Percentiles rank a stretch among this genome's conserved stretches.
phyloP scores from a whole-genome alignment of 2,888 invertebrate genomes.

The Eupithecia pulchellata region DNA sequence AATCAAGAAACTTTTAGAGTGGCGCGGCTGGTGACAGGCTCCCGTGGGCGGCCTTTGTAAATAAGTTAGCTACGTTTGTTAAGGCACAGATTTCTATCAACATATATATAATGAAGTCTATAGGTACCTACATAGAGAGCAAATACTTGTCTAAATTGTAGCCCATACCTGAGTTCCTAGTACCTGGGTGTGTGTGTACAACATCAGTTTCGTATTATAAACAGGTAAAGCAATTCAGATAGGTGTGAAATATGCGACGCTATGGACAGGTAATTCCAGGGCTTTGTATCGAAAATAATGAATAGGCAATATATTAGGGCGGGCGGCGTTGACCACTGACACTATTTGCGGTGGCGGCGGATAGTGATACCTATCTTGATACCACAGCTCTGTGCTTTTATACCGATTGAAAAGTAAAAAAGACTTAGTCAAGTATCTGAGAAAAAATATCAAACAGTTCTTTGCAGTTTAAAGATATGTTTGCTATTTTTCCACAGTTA shows the following conservation, averaged over 20 bases:
- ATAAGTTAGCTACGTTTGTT: neutral
- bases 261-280: constrained; percentile 27
- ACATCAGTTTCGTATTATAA: constrained; percentile 18
- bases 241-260: constrained; percentile 27
- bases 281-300: constrained; percentile 36
- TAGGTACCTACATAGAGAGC: neutral
- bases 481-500: no score
- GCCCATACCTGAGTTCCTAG: neutral
- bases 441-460: neutral
- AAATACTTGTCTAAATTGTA: neutral
- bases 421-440: neutral
- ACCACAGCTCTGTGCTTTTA: neutral
- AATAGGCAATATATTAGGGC: constrained; percentile 32
- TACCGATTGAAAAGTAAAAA: neutral
- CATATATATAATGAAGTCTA: neutral
- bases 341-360: constrained; percentile 4
- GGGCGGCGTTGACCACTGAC: constrained; percentile 12
- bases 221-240: constrained; percentile 28
- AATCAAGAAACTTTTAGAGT: neutral
- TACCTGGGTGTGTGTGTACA: neutral
- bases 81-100: constrained; percentile 1
- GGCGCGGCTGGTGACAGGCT: neutral
- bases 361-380: neutral
- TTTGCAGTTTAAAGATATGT: no score
- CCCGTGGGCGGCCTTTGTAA: neutral